Evolutionary conservation across 1,140 invertebrate genomes (phyloP).

Genomic region (Planococcus citri): DNA sequence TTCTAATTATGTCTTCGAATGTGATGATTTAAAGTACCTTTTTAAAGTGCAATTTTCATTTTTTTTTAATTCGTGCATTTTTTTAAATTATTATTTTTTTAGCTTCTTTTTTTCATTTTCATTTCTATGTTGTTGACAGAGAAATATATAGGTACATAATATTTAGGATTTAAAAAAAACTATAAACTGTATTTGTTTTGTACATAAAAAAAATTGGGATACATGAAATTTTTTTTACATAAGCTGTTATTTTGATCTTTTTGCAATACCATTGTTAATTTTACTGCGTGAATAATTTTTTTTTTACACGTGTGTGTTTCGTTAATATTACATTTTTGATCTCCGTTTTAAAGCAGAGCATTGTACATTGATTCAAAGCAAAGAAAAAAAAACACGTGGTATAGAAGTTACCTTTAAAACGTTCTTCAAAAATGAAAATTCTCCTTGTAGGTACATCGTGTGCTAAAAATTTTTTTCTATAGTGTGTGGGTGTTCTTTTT

Average conservation of each 20-base stretch:
- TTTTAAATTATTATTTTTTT: not conserved
- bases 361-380: not conserved
- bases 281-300: not conserved
- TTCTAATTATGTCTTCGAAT: conserved; percentile 6
- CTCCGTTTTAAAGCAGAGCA: not conserved
- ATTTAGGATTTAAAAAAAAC: not conserved
- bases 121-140: not conserved
- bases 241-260: conserved; percentile 2
- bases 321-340: not conserved
- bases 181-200: not conserved
- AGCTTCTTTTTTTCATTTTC: not conserved
- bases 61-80: not conserved
- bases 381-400: not conserved
- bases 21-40: conserved; percentile 12
- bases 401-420: conserved; percentile 7
- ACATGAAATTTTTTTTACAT: not conserved
- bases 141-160: not conserved
- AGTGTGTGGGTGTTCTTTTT: not conserved
- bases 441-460: not conserved
- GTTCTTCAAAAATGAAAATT: not conserved
- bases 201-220: conserved; percentile 1
- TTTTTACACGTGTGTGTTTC: not conserved
- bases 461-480: not conserved
- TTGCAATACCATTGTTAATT: not conserved
- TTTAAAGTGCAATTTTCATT: not conserved